Percentiles rank a stretch among this genome's conserved stretches.
phyloP scores from a whole-genome alignment of 2,113 vertebrate genomes.

The Emydocephalus ijimae region DNA sequence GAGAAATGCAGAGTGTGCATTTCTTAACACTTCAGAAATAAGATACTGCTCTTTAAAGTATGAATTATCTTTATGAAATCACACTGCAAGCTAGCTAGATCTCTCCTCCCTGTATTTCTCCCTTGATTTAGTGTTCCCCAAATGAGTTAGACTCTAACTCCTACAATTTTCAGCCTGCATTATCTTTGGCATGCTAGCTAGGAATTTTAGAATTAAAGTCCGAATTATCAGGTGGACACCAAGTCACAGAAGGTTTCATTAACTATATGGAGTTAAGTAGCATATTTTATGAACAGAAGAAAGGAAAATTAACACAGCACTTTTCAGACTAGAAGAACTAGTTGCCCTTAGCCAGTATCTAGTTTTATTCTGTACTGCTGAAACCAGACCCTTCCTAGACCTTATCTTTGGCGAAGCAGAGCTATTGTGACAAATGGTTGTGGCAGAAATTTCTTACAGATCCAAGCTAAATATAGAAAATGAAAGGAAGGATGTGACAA shows the following conservation, averaged over 20 bases:
- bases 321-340: not conserved
- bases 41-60: not conserved
- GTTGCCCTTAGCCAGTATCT: not conserved
- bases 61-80: not conserved
- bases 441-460: slow-evolving; percentile 11
- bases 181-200: not conserved
- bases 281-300: not conserved
- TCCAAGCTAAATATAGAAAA: slow-evolving; percentile 15
- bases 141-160: not conserved
- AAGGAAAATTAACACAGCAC: not conserved
- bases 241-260: not conserved
- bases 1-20: not conserved
- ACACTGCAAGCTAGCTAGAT: not conserved
- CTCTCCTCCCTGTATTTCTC: not conserved
- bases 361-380: not conserved
- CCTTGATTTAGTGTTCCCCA: not conserved
- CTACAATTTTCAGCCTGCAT: not conserved
- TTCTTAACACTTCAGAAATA: not conserved
- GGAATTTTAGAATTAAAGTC: not conserved
- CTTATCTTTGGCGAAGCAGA: slow-evolving; percentile 8
- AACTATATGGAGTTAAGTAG: not conserved
- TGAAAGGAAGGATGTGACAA: slow-evolving; percentile 16
- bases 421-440: slow-evolving; percentile 17
- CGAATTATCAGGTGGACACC: not conserved
- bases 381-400: slow-evolving; percentile 4